These are phyloP conservation scores for Acholoe squamosa DNA, from an alignment of 2,888 invertebrate species.

Conservation along the genomic window DNA sequence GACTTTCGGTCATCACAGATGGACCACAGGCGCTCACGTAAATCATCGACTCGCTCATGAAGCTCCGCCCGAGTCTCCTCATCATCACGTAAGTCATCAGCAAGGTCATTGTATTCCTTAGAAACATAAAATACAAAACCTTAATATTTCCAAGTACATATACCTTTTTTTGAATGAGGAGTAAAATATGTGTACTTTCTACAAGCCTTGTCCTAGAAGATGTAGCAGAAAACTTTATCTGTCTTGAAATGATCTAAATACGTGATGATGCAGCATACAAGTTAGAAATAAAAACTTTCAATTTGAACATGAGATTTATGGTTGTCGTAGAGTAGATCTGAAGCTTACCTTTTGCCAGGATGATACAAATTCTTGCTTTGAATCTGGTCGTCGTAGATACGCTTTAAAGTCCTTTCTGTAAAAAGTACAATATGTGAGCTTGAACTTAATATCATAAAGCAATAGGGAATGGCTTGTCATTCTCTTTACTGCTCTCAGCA, in stretches of 20 bases:
- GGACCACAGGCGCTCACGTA: constrained; percentile 81
- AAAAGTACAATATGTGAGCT: constrained; percentile 56
- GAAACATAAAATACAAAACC: background rate
- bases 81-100: constrained; percentile 82
- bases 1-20: constrained; percentile 83
- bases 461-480: background rate
- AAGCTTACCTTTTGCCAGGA: constrained; percentile 81
- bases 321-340: too few species aligned
- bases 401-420: constrained; percentile 79
- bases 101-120: constrained; percentile 81
- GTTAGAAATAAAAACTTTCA: too few species aligned
- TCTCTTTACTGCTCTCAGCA: background rate
- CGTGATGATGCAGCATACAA: background rate
- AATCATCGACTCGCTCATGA: constrained; percentile 82
- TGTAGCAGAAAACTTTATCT: background rate
- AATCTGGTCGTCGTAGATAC: constrained; percentile 81
- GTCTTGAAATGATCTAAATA: background rate
- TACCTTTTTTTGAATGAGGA: background rate
- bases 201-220: too few species aligned
- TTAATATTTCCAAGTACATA: too few species aligned
- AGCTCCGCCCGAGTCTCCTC: constrained; percentile 82
- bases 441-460: background rate
- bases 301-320: too few species aligned
- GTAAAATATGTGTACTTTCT: too few species aligned
- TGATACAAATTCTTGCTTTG: constrained; percentile 82